phyloP scores from a whole-genome alignment of 2,113 vertebrate species.

The Callorhinus ursinus region DNA sequence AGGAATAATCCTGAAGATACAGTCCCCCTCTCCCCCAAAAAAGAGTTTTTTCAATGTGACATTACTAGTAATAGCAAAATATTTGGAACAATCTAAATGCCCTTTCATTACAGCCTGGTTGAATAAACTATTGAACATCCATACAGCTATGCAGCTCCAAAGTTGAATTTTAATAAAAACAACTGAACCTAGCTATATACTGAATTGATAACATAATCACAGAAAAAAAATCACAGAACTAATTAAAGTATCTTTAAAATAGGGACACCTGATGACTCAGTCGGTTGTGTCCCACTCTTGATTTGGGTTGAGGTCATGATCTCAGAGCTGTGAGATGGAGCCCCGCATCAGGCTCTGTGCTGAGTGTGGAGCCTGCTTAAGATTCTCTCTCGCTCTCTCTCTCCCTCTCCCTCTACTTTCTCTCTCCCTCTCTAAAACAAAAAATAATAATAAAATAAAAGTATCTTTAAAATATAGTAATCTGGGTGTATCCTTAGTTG shows the following conservation, averaged over 20 bases:
- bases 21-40: neutral
- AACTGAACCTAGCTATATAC: neutral
- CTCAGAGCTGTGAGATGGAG: neutral
- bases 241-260: neutral
- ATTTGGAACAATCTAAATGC: neutral
- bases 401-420: neutral
- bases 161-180: constrained; percentile 35
- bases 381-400: neutral
- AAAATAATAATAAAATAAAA: neutral
- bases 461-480: neutral
- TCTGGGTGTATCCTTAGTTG: neutral
- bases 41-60: neutral
- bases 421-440: neutral
- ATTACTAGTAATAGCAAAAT: neutral
- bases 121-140: neutral
- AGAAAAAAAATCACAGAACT: neutral
- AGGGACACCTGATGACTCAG: neutral
- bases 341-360: neutral
- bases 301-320: neutral
- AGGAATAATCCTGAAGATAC: neutral
- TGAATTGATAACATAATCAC: neutral
- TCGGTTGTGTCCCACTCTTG: neutral
- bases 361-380: neutral
- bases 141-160: neutral
- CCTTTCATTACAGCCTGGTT: neutral